phyloP scores from a whole-genome alignment of 2,113 vertebrate genomes.

The Galbula dea region DNA sequence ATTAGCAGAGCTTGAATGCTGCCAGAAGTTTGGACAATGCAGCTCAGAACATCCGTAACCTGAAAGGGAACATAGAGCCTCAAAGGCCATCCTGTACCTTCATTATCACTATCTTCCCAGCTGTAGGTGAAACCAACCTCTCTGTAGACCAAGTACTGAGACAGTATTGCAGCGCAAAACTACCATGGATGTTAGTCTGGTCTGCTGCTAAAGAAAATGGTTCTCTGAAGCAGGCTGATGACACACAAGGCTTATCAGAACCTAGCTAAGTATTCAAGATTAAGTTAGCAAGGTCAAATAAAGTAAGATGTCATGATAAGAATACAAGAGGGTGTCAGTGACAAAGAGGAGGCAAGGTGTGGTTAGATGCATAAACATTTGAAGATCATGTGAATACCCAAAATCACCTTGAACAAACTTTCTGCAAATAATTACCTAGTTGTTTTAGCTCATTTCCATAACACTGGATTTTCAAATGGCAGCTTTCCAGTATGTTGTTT shows the following conservation, averaged over 20 bases:
- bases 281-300: neutral
- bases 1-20: neutral
- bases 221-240: neutral
- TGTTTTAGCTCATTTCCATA: neutral
- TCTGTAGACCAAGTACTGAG: neutral
- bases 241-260: neutral
- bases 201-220: accelerated
- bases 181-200: neutral
- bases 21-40: neutral
- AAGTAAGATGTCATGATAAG: neutral
- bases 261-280: neutral
- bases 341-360: neutral
- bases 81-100: neutral
- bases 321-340: neutral
- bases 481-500: neutral
- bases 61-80: neutral
- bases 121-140: neutral
- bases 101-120: accelerated
- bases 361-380: neutral
- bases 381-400: neutral
- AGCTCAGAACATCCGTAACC: neutral
- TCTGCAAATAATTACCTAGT: neutral
- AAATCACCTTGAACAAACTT: neutral
- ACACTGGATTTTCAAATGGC: neutral
- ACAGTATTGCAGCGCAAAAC: accelerated